Percentiles rank a stretch among this genome's conserved stretches.
phyloP scores from a whole-genome alignment of 2,797 vertebrate genomes.

The Lophotriccus pileatus region DNA sequence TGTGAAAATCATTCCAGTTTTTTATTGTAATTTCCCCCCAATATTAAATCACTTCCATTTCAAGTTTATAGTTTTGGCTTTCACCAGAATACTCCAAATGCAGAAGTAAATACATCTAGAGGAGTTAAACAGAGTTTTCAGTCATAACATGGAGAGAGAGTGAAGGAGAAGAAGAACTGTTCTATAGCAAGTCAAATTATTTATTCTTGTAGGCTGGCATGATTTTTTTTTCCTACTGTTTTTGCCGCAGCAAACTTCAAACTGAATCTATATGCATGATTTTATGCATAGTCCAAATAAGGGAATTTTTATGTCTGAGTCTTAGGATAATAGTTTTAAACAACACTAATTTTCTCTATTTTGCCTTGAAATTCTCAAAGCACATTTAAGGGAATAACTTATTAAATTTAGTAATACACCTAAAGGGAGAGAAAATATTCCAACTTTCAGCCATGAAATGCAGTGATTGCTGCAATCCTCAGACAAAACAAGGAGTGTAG shows the following conservation, averaged over 20 bases:
- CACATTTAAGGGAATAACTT: not conserved
- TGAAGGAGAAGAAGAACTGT: not conserved
- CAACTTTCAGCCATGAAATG: not conserved
- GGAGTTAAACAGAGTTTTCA: conserved; percentile 51
- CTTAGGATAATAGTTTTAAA: not conserved
- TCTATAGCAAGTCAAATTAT: conserved; percentile 4
- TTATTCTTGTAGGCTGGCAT: not conserved
- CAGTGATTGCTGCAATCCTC: not conserved
- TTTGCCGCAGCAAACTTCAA: not conserved
- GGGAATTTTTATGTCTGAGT: not conserved
- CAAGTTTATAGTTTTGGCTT: conserved; percentile 68
- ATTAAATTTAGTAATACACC: not conserved
- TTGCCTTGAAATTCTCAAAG: not conserved
- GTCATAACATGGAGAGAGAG: not conserved
- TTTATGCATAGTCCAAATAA: not conserved
- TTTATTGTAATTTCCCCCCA: conserved; percentile 67
- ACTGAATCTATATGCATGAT: not conserved
- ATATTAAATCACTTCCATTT: conserved; percentile 71
- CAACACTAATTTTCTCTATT: not conserved
- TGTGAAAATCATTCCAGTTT: conserved; percentile 50
- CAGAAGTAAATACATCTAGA: conserved; percentile 60
- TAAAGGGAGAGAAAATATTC: not conserved
- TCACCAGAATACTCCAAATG: conserved; percentile 53
- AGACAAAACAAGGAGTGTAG: not conserved
- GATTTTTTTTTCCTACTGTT: not conserved